A percentile compares a stretch with the other conserved stretches of the same genome.
Conservation (phyloP, 2,888 invertebrate genomes). For the Sclerodermus sp. region DNA sequence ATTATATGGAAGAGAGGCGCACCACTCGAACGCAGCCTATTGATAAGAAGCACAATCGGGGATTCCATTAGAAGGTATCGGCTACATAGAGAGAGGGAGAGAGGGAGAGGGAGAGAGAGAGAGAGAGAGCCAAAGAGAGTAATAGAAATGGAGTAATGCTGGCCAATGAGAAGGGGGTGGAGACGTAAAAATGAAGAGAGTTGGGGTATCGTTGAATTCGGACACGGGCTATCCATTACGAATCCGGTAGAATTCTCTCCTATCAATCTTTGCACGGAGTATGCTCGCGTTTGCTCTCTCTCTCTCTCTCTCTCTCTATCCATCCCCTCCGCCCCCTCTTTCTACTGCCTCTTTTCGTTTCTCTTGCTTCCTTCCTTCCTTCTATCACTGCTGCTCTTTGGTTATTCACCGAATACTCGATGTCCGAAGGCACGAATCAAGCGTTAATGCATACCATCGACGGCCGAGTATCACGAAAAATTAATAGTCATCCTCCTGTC, state of each 20-base stretch:
- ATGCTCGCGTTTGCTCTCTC: conserved; percentile 9
- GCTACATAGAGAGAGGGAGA: not conserved
- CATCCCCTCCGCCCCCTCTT: not conserved
- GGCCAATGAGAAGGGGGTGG: not conserved
- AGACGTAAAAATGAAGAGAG: not conserved
- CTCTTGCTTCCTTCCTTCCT: conserved; percentile 3
- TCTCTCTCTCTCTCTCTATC: not conserved
- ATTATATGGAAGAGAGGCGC: conserved; percentile 25
- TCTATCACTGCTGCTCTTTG: conserved; percentile 3
- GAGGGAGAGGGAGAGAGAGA: not conserved
- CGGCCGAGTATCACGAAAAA: conserved; percentile 33
- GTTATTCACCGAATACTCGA: not conserved
- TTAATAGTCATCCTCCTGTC: conserved; percentile 35
- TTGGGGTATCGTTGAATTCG: conserved; percentile 37
- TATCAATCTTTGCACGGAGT: conserved; percentile 45
- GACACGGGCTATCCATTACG: conserved; percentile 53
- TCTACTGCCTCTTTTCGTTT: not conserved
- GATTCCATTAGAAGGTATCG: conserved; percentile 49
- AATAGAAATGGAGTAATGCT: no score
- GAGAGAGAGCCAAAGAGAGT: conserved; percentile 2
- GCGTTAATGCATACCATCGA: conserved; percentile 37
- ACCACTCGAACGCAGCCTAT: conserved; percentile 30
- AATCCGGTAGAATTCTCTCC: conserved; percentile 41
- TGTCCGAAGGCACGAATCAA: conserved; percentile 35
- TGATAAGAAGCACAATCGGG: conserved; percentile 47